These are phyloP conservation scores for Mesoligia furuncula DNA, from an alignment of 2,888 invertebrate species.

Conservation along the genomic window DNA sequence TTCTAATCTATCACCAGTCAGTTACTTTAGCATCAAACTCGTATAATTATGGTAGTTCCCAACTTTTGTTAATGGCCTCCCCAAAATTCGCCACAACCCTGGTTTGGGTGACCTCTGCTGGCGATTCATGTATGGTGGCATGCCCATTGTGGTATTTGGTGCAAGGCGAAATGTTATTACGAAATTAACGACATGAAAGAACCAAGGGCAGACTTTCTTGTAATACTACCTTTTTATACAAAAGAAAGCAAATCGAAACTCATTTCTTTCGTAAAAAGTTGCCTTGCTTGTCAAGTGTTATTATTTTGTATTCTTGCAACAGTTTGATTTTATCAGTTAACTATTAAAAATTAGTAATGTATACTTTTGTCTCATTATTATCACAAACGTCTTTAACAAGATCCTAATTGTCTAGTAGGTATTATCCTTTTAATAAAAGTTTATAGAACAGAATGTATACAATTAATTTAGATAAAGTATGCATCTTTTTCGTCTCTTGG, in stretches of 20 bases:
- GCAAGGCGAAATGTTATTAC: slow-evolving; percentile 56
- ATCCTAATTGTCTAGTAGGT: background rate
- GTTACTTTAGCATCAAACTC: background rate
- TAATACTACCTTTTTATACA: slow-evolving; percentile 21
- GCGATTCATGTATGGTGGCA: background rate
- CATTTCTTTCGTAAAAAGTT: slow-evolving; percentile 42
- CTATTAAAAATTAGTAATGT: background rate
- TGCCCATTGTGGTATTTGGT: slow-evolving; percentile 49
- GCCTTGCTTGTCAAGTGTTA: background rate
- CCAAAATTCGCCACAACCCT: background rate
- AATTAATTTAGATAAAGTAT: background rate
- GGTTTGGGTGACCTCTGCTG: slow-evolving; percentile 18
- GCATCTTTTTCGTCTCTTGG: background rate
- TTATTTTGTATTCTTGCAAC: background rate
- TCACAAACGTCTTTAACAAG: background rate
- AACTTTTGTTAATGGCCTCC: background rate
- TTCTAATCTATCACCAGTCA: background rate
- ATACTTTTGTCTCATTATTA: background rate
- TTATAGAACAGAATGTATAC: background rate
- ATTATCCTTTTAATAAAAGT: background rate
- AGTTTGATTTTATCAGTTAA: slow-evolving; percentile 13
- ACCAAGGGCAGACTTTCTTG: slow-evolving; percentile 55
- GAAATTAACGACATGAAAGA: slow-evolving; percentile 26
- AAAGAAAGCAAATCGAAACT: slow-evolving; percentile 28
- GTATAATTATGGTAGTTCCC: background rate